A percentile compares a stretch with the other conserved stretches of the same genome.
Evolutionary conservation across 2,888 invertebrate genomes (phyloP).

Genomic region (Suillia variegata): DNA sequence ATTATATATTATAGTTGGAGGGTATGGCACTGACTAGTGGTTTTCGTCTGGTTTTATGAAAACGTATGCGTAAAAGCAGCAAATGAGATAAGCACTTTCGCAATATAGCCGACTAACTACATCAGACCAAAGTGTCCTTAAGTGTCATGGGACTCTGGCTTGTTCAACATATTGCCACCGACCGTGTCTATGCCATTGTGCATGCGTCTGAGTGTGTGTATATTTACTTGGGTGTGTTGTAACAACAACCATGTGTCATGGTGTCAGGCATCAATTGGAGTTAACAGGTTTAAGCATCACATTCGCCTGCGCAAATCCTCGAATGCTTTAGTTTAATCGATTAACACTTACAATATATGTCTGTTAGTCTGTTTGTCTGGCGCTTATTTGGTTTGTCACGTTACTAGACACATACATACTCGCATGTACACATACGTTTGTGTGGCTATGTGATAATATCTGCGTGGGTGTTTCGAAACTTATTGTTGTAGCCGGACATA

Average conservation of each 20-base stretch:
- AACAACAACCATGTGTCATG: background rate
- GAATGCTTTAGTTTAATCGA: slow-evolving; percentile 41
- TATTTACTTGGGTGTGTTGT: background rate
- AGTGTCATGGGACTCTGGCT: slow-evolving; percentile 40
- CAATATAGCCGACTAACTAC: background rate
- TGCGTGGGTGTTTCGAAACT: background rate
- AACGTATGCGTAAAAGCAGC: slow-evolving; percentile 17
- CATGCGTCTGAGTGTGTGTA: background rate
- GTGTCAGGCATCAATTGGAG: slow-evolving; percentile 11
- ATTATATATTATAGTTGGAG: slow-evolving; percentile 38
- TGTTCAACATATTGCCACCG: too few species aligned
- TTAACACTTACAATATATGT: slow-evolving; percentile 23
- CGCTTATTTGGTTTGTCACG: background rate
- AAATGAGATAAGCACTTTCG: slow-evolving; percentile 43
- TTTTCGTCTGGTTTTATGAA: background rate
- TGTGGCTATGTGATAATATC: background rate
- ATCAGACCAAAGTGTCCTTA: slow-evolving; percentile 46
- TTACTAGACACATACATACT: background rate
- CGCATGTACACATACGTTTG: background rate
- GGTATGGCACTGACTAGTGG: background rate
- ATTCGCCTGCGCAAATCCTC: background rate
- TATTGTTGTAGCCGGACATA: background rate
- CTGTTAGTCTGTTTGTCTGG: background rate
- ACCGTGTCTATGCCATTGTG: slow-evolving; percentile 25
- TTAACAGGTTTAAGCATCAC: slow-evolving; percentile 1